phyloP scores from a whole-genome alignment of 1,140 invertebrate genomes.

The Apocrypta bakeri region DNA sequence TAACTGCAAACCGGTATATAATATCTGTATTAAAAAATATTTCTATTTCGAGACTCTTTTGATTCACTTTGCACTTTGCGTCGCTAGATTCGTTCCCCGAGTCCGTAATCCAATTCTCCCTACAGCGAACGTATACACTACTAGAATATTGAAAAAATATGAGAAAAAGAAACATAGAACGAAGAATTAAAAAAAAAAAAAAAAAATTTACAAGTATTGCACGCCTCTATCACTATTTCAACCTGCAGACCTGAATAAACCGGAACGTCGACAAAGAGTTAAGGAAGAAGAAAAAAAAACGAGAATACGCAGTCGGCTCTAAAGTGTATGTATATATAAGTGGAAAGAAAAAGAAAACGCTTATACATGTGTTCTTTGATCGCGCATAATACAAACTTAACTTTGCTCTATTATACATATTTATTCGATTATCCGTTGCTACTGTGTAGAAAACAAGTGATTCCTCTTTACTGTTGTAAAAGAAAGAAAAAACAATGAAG shows the following conservation, averaged over 20 bases:
- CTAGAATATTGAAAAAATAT: constrained; percentile 36
- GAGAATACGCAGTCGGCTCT: constrained; percentile 25
- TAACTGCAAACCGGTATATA: neutral
- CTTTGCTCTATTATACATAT: constrained; percentile 35
- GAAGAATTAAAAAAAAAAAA: neutral
- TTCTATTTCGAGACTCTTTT: neutral
- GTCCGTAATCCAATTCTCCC: constrained; percentile 8
- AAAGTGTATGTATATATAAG: neutral
- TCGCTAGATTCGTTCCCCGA: constrained; percentile 9
- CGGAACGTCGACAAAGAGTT: constrained; percentile 33
- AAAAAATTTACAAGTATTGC: constrained; percentile 50
- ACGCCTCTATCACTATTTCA: constrained; percentile 49
- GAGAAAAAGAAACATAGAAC: constrained; percentile 25
- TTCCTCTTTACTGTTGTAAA: neutral
- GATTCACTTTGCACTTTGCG: constrained; percentile 1
- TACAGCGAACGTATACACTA: neutral
- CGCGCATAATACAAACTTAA: constrained; percentile 49
- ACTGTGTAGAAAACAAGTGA: constrained; percentile 49
- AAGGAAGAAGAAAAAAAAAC: constrained; percentile 37
- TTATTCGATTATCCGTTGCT: constrained; percentile 26
- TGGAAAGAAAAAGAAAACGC: neutral
- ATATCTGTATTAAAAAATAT: neutral
- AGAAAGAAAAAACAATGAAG: constrained; percentile 16
- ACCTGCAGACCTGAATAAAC: constrained; percentile 41
- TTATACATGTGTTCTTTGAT: constrained; percentile 21